Evolutionary conservation across 2,113 vertebrate genomes (phyloP).

Genomic region (Rhynchopsitta pachyrhyncha): DNA sequence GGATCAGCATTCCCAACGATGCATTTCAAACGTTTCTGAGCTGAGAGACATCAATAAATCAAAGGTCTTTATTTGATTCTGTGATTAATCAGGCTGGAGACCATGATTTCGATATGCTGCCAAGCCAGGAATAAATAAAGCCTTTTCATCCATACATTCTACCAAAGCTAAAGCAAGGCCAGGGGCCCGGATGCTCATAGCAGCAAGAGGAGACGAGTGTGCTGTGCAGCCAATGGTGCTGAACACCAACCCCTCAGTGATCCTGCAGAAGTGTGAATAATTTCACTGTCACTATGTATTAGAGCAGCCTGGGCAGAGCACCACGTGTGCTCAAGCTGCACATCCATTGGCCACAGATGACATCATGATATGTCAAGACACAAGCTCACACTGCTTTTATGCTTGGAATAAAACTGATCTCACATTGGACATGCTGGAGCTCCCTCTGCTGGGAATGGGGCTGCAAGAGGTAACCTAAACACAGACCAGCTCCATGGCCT

Average conservation of each 20-base stretch:
- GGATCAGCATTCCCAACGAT: neutral
- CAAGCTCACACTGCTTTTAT: neutral
- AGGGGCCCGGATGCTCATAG: neutral
- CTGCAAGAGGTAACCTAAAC: neutral
- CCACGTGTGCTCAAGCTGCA: slow-evolving; percentile 26
- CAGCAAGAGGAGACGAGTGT: neutral
- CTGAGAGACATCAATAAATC: neutral
- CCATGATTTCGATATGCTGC: neutral
- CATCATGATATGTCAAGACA: slow-evolving; percentile 72
- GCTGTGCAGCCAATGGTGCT: neutral
- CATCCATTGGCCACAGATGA: slow-evolving; percentile 77
- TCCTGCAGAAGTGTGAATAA: slow-evolving; percentile 56
- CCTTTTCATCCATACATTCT: neutral
- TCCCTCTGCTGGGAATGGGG: slow-evolving; percentile 69
- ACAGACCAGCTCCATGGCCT: rapidly evolving
- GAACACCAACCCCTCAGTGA: neutral
- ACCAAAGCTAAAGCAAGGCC: neutral
- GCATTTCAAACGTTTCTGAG: neutral
- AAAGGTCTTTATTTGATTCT: neutral
- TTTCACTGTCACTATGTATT: slow-evolving; percentile 57
- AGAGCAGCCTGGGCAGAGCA: slow-evolving; percentile 50
- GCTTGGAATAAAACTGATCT: neutral
- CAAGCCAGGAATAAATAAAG: neutral
- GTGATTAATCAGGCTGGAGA: slow-evolving; percentile 1
- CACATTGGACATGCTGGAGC: slow-evolving; percentile 43